Base-by-base conservation (phyloP, 92 coral and sea anemone genomes). In the Umimayanthus kanabou region DNA sequence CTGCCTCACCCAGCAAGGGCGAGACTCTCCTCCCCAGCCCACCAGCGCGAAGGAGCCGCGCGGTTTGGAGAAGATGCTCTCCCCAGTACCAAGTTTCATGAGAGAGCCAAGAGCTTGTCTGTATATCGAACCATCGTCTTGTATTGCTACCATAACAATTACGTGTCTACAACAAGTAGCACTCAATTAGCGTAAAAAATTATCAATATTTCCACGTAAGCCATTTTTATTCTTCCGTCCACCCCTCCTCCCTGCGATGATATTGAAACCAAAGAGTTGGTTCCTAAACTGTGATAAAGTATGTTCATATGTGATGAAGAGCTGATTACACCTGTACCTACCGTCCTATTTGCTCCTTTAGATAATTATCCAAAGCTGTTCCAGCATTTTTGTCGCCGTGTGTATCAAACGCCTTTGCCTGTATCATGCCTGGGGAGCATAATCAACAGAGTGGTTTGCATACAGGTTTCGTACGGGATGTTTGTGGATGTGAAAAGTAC, bases 401-500 rank as follows among this genome's bases (percentile, higher is more conserved):
- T 33, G 77, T 73, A 73, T 73, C 77, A 73, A 73, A 73, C 6
- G 77, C 22, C 22, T 73, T 73, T 37, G n/a, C 77, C 37, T 73
- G 18, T 39, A 73, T 20, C 10, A 33, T 33, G 5, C 22, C 42
- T 73, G 69, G 9, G 22, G 69, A 61, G 26, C 69, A 61, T 4
- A 16, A 23, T 0, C 20, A 20, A 61, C 26, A 23, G 69, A 61
- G 20, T 20, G 69, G 1, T 61, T 61, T 61, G 9, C 3, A 57
- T 16, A 57, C 66, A 47, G 9, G 13, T 47, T 9, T 8, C 14
- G 13, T 13, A 53, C 58, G 13, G 1, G 58, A 18, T 2, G 11
- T 47, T 11, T 47, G 53, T 53, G 20, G 20, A 53, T 53, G 58
- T 53, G 4, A 16, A 53, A 53, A 15, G 37, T 33, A 33, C 37